Evolutionary conservation across 1,140 invertebrate species (phyloP).

Genomic region (Drosophila truncata): DNA sequence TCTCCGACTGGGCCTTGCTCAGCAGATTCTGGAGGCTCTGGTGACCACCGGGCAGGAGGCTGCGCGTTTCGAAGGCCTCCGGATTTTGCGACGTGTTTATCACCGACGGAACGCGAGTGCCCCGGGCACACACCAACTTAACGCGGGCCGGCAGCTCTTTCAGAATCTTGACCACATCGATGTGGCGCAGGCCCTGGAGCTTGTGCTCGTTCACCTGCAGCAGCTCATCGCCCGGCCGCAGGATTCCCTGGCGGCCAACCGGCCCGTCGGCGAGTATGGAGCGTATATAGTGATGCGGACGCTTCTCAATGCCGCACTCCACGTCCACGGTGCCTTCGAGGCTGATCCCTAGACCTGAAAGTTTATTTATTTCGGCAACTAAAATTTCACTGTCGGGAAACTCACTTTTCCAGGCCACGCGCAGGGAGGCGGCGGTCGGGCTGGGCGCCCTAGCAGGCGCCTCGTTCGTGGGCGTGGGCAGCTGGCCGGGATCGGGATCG

Average conservation of each 20-base stretch:
- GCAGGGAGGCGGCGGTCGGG: constrained; percentile 73
- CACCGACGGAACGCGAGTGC: constrained; percentile 87
- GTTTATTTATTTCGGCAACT: constrained; percentile 93
- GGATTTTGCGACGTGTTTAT: constrained; percentile 92
- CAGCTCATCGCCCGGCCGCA: constrained; percentile 95
- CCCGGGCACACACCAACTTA: constrained; percentile 90
- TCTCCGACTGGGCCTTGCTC: constrained; percentile 96
- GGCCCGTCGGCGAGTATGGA: constrained; percentile 95
- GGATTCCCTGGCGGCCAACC: constrained; percentile 91
- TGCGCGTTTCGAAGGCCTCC: constrained; percentile 91
- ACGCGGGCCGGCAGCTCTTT: constrained; percentile 95
- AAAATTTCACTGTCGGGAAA: constrained; percentile 91
- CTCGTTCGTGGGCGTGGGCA: constrained; percentile 64
- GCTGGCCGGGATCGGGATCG: constrained; percentile 13
- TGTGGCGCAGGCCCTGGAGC: constrained; percentile 94
- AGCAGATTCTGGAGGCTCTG: constrained; percentile 88
- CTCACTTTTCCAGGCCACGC: constrained; percentile 89
- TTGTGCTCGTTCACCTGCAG: constrained; percentile 95
- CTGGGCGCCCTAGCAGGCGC: constrained; percentile 49
- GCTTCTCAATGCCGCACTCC: constrained; percentile 92
- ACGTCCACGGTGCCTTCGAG: constrained; percentile 97
- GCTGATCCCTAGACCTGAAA: constrained; percentile 95
- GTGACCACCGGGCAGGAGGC: constrained; percentile 91
- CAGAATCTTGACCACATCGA: constrained; percentile 95
- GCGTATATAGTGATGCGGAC: constrained; percentile 94